Percentiles rank a stretch among this genome's conserved stretches.
phyloP scores from a whole-genome alignment of 2,113 vertebrate species.

The Periophthalmodon schlosseri region DNA sequence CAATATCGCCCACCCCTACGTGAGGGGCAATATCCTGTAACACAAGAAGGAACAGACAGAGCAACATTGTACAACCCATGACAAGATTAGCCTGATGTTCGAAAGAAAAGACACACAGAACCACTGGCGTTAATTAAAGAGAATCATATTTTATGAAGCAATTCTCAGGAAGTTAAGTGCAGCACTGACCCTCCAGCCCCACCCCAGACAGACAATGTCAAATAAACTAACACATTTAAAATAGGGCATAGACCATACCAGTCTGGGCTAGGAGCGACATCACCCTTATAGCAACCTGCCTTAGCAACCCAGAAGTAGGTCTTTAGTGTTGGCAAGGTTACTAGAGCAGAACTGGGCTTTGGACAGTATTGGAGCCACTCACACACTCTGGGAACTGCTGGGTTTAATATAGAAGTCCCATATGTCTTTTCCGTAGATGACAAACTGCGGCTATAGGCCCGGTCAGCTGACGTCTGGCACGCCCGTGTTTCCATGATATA shows the following conservation, averaged over 20 bases:
- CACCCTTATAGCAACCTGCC: slow-evolving; percentile 70
- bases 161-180: slow-evolving; percentile 80
- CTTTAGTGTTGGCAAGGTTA: slow-evolving; percentile 64
- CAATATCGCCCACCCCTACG: slow-evolving; percentile 22
- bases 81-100: slow-evolving; percentile 33
- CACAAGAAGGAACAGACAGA: slow-evolving; percentile 31
- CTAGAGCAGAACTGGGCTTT: slow-evolving; percentile 65
- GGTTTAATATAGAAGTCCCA: slow-evolving; percentile 51
- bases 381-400: slow-evolving; percentile 67
- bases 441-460: slow-evolving; percentile 36
- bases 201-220: slow-evolving; percentile 78
- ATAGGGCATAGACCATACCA: slow-evolving; percentile 76
- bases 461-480: slow-evolving; percentile 56
- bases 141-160: slow-evolving; percentile 83
- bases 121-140: slow-evolving; percentile 75
- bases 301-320: slow-evolving; percentile 65
- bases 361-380: slow-evolving; percentile 55
- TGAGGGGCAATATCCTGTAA: slow-evolving; percentile 55
- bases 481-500: slow-evolving; percentile 72
- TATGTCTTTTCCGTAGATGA: slow-evolving; percentile 29
- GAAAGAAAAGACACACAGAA: slow-evolving; percentile 70
- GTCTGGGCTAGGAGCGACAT: slow-evolving; percentile 79
- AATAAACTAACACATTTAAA: slow-evolving; percentile 77
- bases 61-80: slow-evolving; percentile 21
- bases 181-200: slow-evolving; percentile 79